Base-by-base conservation (phyloP, 2,888 invertebrate genomes). In the Epinotia demarniana region DNA sequence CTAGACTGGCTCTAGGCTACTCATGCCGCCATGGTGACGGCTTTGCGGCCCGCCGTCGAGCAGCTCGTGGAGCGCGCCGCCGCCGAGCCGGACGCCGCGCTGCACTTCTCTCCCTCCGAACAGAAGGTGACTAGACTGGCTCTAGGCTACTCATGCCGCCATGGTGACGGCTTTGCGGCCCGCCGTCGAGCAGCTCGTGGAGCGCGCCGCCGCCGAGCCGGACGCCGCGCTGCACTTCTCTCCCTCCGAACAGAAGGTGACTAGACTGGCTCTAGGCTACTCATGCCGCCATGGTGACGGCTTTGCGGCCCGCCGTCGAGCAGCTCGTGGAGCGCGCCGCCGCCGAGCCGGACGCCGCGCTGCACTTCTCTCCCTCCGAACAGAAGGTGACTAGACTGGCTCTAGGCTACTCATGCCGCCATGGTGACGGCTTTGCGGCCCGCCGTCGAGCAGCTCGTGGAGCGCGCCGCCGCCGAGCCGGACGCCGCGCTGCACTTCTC, bases 31-130 rank as follows among this genome's bases (percentile, higher is more conserved):
- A 95, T 96, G 53, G 95, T 99, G 72, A 96, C 97, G 0, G 97
- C 98, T 1, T 92, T 99, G 8, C 95, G 99, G 46, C 99, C 99
- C 0, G 98, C 98, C 2, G 86, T 99, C 8, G 99, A 99, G 91
- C 95, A 96, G 79, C 93, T 99, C 2, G 96, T 99, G 4, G 96
- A 98, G 11, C 92, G 96, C 74, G 97, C 97, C 0, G 96, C 98
- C 2, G 95, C 96, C 72, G 95, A 97, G 75, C 99, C 99, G 0
- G 97, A 97, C 84, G 93, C 95, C 2, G 96, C 98, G 0, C 84
- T 96, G 39, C 95, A 96, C 57, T 95, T 97, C 84, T 91, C 94
- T 5, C 95, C 95, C 0, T 63, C 85, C 0, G 97, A 97, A 80
- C 92, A 95, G 46, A 96, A 96, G 94, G 96, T 97, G 11, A 16